Percentiles rank a stretch among this genome's conserved stretches.
Conservation (phyloP, 2,888 invertebrate species). For the Ectemnius lituratus region DNA sequence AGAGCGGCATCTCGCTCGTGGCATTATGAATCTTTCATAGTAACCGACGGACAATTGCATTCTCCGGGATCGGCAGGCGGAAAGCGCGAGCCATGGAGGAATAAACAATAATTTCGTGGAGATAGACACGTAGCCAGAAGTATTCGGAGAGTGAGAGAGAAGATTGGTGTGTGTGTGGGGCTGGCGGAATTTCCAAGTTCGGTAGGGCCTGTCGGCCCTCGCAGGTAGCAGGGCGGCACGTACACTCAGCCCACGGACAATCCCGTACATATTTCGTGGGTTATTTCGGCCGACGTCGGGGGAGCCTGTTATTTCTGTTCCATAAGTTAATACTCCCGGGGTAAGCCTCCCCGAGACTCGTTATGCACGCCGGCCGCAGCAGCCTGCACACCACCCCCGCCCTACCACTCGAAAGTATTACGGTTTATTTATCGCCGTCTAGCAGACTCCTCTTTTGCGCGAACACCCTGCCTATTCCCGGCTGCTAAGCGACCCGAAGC, state of each 20-base stretch:
- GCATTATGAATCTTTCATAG: too few relatives aligned
- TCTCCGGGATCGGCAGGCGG: too few relatives aligned
- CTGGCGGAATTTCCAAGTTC: slow-evolving; percentile 44
- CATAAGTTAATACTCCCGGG: slow-evolving; percentile 64
- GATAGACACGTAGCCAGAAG: slow-evolving; percentile 27
- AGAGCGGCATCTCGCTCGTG: too few relatives aligned
- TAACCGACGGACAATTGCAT: too few relatives aligned
- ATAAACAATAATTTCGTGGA: slow-evolving; percentile 47
- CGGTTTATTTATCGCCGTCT: slow-evolving; percentile 48
- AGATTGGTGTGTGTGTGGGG: too few relatives aligned
- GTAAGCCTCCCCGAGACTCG: slow-evolving; percentile 40
- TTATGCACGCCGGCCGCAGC: slow-evolving; percentile 28
- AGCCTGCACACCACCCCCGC: background rate
- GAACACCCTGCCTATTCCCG: slow-evolving; percentile 34
- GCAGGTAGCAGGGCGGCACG: slow-evolving; percentile 43
- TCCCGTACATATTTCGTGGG: slow-evolving; percentile 54
- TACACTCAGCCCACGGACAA: slow-evolving; percentile 46
- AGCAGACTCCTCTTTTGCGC: slow-evolving; percentile 27
- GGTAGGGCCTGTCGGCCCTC: slow-evolving; percentile 25
- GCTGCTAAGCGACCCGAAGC: background rate
- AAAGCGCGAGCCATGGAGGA: background rate
- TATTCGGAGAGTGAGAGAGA: slow-evolving; percentile 10
- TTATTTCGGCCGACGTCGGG: slow-evolving; percentile 65
- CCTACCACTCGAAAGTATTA: slow-evolving; percentile 46
- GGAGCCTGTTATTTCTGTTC: slow-evolving; percentile 69